These are phyloP conservation scores for Urocyon cinereoargenteus DNA, from an alignment of 2,797 vertebrate genomes.

Conservation along the genomic window DNA sequence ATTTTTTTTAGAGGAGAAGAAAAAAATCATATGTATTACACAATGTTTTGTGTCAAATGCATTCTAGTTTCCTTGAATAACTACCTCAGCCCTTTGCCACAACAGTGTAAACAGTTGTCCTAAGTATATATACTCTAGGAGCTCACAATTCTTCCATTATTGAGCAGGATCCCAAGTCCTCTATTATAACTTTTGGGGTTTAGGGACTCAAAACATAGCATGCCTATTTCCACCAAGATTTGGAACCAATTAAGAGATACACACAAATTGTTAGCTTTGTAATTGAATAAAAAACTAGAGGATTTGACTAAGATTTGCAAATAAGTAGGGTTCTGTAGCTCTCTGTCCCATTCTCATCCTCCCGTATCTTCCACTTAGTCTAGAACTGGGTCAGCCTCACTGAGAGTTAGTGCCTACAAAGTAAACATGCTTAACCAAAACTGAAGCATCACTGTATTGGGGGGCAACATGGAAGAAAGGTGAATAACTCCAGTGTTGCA, in stretches of 20 bases:
- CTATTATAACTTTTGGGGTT: neutral
- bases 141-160: neutral
- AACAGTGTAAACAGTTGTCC: neutral
- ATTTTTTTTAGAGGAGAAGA: neutral
- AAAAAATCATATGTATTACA: neutral
- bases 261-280: neutral
- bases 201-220: neutral
- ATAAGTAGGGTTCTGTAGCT: neutral
- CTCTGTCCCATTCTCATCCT: neutral
- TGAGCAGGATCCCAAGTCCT: neutral
- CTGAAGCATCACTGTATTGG: neutral
- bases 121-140: neutral
- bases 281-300: neutral
- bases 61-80: neutral
- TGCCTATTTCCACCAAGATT: neutral
- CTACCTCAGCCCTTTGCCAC: neutral
- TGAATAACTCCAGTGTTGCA: neutral
- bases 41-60: neutral
- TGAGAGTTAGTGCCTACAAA: neutral
- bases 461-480: neutral
- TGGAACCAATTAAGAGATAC: neutral
- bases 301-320: neutral
- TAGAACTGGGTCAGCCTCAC: neutral
- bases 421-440: neutral
- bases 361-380: neutral